phyloP scores from a whole-genome alignment of 2,888 invertebrate genomes.

The Boloria selene region DNA sequence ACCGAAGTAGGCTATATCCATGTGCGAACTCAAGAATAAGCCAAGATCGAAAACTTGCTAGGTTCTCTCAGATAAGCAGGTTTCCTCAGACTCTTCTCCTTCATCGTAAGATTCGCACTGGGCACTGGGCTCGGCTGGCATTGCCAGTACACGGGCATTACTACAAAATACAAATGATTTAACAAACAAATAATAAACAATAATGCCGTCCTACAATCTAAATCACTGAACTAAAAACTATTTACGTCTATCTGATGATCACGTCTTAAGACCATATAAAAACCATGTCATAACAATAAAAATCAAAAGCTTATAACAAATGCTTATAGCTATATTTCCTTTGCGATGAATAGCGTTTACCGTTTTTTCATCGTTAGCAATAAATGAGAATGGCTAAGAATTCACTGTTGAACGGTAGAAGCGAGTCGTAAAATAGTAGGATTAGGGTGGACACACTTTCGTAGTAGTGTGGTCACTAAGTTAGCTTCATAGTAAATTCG shows the following conservation, averaged over 20 bases:
- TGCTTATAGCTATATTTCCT: conserved; percentile 39
- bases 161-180: too few relatives aligned
- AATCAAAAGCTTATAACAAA: conserved; percentile 40
- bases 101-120: too few relatives aligned
- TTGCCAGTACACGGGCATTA: too few relatives aligned
- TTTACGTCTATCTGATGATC: conserved; percentile 2
- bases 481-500: too few relatives aligned
- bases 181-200: conserved; percentile 4
- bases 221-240: conserved; percentile 7
- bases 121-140: too few relatives aligned
- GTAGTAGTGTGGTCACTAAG: conserved; percentile 45
- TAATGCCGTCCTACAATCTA: background rate
- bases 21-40: too few relatives aligned
- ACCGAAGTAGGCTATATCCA: too few relatives aligned
- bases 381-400: conserved; percentile 70
- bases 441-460: conserved; percentile 65
- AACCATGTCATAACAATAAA: conserved; percentile 38
- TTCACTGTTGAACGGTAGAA: conserved; percentile 65
- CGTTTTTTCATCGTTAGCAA: conserved; percentile 47
- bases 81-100: too few relatives aligned
- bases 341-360: conserved; percentile 43
- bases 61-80: too few relatives aligned
- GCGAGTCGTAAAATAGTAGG: conserved; percentile 72
- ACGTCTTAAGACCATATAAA: conserved; percentile 25
- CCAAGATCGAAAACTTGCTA: too few relatives aligned